Percentiles rank a stretch among this genome's conserved stretches.
These are phyloP conservation scores for Drosophila serrata DNA, from an alignment of 1,140 invertebrate species.

Conservation along the genomic window DNA sequence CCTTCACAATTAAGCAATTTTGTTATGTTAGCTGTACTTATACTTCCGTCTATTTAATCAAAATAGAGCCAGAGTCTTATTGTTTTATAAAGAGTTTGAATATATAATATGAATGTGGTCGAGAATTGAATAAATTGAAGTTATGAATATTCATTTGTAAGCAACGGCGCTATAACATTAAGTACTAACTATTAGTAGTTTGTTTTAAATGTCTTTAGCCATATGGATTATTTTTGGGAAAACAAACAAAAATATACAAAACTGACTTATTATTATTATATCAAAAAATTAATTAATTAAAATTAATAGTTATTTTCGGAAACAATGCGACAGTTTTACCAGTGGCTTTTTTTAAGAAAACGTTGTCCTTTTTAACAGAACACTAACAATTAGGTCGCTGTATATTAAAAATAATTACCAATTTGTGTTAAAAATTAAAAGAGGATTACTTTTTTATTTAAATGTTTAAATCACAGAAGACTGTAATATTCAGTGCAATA, in stretches of 20 bases:
- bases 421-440: not conserved
- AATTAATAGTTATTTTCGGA: no score
- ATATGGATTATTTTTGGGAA: conserved; percentile 1
- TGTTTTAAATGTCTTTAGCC: not conserved
- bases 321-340: no score
- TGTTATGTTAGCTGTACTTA: conserved; percentile 72
- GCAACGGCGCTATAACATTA: conserved; percentile 1
- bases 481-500: not conserved
- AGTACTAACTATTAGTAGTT: not conserved
- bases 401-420: no score
- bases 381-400: no score
- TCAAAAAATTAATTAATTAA: not conserved
- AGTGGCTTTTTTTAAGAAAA: no score
- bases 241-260: not conserved
- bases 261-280: not conserved
- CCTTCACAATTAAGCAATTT: conserved; percentile 22
- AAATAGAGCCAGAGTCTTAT: conserved; percentile 62
- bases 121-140: conserved; percentile 41
- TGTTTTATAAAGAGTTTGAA: conserved; percentile 50
- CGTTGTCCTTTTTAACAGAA: no score
- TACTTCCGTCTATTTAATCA: conserved; percentile 53
- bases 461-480: no score
- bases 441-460: not conserved
- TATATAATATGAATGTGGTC: conserved; percentile 29
- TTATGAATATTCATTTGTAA: conserved; percentile 20